A percentile compares a stretch with the other conserved stretches of the same genome.
These are phyloP conservation scores for Porites cylindrica DNA, from an alignment of 92 coral and sea anemone genomes.

Conservation along the genomic window DNA sequence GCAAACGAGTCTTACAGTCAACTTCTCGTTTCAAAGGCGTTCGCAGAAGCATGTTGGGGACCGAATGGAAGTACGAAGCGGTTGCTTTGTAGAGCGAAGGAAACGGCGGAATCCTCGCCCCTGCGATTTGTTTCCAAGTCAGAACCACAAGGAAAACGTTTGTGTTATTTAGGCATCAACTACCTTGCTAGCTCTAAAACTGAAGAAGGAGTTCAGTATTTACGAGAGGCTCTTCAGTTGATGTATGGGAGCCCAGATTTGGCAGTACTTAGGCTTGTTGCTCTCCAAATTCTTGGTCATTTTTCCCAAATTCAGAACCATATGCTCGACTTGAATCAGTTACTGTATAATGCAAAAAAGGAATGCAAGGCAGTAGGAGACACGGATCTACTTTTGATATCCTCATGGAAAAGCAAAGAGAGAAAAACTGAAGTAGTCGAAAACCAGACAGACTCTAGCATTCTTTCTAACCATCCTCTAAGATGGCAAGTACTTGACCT, in stretches of 20 bases:
- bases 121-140: neutral
- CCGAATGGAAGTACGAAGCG: neutral
- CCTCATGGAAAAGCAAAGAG: neutral
- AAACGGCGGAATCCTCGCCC: neutral
- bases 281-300: neutral
- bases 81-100: neutral
- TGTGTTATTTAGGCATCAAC: conserved; percentile 15
- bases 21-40: conserved; percentile 15
- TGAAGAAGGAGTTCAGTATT: neutral
- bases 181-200: neutral
- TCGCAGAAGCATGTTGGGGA: neutral
- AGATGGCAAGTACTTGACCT: neutral
- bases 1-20: neutral
- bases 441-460: neutral
- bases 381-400: neutral
- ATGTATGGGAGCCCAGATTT: neutral
- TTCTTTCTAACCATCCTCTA: neutral
- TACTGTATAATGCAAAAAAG: no score
- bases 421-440: neutral
- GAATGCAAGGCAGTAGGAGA: neutral
- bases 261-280: neutral
- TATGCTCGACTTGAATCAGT: neutral
- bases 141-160: neutral
- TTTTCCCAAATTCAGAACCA: neutral
- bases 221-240: neutral